Percentiles rank a stretch among this genome's conserved stretches.
These are phyloP conservation scores for Pluvialis apricaria DNA, from an alignment of 2,113 vertebrate species.

Conservation along the genomic window DNA sequence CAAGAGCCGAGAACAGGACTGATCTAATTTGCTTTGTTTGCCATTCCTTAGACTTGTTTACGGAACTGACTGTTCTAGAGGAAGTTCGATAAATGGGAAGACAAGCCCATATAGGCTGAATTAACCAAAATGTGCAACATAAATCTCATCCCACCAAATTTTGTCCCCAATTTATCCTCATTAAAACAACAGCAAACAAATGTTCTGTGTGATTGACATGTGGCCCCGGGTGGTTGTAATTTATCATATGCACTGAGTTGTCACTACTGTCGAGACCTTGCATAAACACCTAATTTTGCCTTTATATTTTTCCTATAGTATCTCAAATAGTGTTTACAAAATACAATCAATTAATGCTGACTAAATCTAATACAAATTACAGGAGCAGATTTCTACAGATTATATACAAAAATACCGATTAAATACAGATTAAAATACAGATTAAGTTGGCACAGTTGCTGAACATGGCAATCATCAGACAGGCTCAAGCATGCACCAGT, in stretches of 20 bases:
- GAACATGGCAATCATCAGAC: neutral
- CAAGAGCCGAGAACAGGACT: neutral
- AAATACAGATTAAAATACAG: neutral
- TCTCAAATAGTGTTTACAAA: neutral
- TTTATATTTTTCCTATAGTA: neutral
- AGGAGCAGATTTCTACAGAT: neutral
- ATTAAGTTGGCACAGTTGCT: neutral
- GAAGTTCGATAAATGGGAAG: neutral
- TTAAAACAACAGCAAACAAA: neutral
- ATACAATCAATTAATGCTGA: neutral
- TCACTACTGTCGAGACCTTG: neutral
- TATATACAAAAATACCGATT: neutral
- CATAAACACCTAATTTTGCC: neutral
- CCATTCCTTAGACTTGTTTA: neutral
- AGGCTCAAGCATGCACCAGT: neutral
- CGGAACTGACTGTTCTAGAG: neutral
- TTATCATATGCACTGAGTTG: neutral
- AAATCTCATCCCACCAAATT: neutral
- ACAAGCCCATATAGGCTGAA: neutral
- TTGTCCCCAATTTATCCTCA: neutral
- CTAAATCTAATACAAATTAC: neutral
- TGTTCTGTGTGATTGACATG: neutral
- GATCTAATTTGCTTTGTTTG: neutral
- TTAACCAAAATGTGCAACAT: fast-evolving
- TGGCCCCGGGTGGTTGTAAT: neutral